phyloP scores from a whole-genome alignment of 2,888 invertebrate genomes.

The Acholoe squamosa region DNA sequence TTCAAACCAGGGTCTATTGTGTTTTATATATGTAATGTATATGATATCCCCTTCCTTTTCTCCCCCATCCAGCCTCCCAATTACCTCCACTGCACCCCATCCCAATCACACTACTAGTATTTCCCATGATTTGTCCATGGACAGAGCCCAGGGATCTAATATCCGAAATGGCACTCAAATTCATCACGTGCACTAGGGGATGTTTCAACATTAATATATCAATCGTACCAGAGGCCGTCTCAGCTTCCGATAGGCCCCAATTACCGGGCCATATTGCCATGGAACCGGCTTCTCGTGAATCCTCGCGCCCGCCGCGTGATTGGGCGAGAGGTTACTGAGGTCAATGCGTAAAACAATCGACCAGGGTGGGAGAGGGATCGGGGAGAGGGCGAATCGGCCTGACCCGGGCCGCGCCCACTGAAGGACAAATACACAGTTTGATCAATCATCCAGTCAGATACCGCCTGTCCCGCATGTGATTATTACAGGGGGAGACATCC shows the following conservation, averaged over 20 bases:
- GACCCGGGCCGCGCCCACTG: conserved; percentile 46
- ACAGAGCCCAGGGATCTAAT: conserved; percentile 53
- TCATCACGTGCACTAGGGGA: conserved; percentile 23
- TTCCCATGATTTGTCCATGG: neutral
- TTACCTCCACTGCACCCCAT: neutral
- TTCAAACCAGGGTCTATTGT: too few species aligned
- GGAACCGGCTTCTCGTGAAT: conserved; percentile 49
- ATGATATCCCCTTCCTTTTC: too few species aligned
- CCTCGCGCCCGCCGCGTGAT: conserved; percentile 29
- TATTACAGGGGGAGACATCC: neutral
- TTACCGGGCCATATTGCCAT: conserved; percentile 55
- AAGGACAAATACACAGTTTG: conserved; percentile 53
- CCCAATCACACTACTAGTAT: neutral
- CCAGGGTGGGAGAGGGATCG: conserved; percentile 18
- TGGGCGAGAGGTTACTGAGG: conserved; percentile 21
- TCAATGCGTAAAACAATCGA: conserved; percentile 57
- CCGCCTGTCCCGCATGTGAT: conserved; percentile 47
- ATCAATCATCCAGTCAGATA: conserved; percentile 46
- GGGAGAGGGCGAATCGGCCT: conserved; percentile 11
- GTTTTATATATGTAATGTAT: too few species aligned
- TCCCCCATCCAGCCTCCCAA: too few species aligned
- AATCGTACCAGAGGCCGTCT: neutral
- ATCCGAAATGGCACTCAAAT: conserved; percentile 61
- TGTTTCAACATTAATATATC: conserved; percentile 62
- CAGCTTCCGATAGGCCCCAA: conserved; percentile 58